These are phyloP conservation scores for Anticlea derivata DNA, from an alignment of 2,888 invertebrate species.

Conservation along the genomic window DNA sequence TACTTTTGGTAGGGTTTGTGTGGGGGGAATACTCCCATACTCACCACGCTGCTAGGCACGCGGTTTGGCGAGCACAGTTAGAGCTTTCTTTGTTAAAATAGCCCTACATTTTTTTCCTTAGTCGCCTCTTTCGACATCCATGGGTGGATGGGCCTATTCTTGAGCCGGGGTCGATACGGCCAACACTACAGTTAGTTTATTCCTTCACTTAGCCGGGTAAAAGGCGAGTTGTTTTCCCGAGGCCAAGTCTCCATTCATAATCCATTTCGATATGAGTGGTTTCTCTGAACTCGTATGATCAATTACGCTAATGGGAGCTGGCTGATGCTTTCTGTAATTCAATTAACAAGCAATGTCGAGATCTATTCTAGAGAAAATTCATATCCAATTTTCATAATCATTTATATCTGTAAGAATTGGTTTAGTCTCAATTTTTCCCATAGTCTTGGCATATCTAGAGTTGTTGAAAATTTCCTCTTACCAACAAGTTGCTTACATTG, in stretches of 20 bases:
- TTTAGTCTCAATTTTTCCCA: neutral
- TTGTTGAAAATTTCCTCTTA: neutral
- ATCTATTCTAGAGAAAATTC: neutral
- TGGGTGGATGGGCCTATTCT: too few relatives aligned
- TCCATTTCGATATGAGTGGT: constrained; percentile 28
- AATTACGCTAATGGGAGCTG: constrained; percentile 26
- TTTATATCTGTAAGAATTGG: neutral
- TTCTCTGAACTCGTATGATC: constrained; percentile 24
- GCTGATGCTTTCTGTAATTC: constrained; percentile 20
- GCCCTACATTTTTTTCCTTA: too few relatives aligned
- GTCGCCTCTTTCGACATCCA: too few relatives aligned
- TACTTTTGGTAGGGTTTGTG: constrained; percentile 4
- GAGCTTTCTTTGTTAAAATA: too few relatives aligned
- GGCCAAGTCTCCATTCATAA: constrained; percentile 29
- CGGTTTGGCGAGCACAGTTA: too few relatives aligned
- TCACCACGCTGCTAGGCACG: too few relatives aligned
- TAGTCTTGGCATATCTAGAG: neutral
- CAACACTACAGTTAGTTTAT: constrained; percentile 9
- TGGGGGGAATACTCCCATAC: too few relatives aligned
- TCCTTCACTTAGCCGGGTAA: constrained; percentile 11
- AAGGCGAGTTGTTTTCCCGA: constrained; percentile 13
- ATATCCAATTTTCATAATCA: neutral
- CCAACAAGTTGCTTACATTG: neutral
- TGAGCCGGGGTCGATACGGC: neutral
- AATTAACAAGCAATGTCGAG: constrained; percentile 9